Base-by-base conservation (phyloP, 2,888 invertebrate species). In the Leptinotarsa tumamoca region DNA sequence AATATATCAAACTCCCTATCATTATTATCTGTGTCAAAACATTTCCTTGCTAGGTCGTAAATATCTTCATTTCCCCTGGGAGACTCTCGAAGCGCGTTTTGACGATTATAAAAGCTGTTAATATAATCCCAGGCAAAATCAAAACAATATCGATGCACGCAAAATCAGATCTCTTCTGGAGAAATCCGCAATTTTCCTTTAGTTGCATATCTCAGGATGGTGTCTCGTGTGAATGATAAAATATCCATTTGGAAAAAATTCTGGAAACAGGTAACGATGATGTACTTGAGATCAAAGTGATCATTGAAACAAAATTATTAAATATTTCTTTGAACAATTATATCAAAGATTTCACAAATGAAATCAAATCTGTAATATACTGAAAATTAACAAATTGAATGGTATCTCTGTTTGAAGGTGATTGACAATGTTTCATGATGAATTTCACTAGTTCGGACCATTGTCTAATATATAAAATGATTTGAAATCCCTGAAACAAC, bases 1-100 rank as follows among this genome's bases (percentile, higher is more conserved):
- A 63, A 63, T 63, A 63, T 63, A 18, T 63, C 43, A 63, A n/a
- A 43, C 63, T 63, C n/a, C 63, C 63, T 63, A 43, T 63, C 63
- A 43, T 33, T 63, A 63, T 63, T n/a, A 63, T 63, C 63, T 63
- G 63, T 43, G 18, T 63, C 63, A 63, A 33, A n/a, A 63, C 63
- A 43, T 63, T 63, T 63, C 43, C 43, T 63, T 43, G 10, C 63
- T 7, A n/a, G n/a, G 43, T n/a, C 63, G 33, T 63, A 63, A 63
- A 63, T 43, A 63, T 63, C 27, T 63, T 43, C 43, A 63, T 63
- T 33, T 33, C 13, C 43, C n/a, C 43, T 27, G 10, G 43, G 33
- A 18, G n/a, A 43, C 43, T 14, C n/a, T 63, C 43, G 5, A 63
- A 43, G 33, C 43, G 43, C n/a, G 43, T 43, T 63, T 63, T 33